Base-by-base conservation (phyloP, 1,140 invertebrate species). In the Aricia agestis region DNA sequence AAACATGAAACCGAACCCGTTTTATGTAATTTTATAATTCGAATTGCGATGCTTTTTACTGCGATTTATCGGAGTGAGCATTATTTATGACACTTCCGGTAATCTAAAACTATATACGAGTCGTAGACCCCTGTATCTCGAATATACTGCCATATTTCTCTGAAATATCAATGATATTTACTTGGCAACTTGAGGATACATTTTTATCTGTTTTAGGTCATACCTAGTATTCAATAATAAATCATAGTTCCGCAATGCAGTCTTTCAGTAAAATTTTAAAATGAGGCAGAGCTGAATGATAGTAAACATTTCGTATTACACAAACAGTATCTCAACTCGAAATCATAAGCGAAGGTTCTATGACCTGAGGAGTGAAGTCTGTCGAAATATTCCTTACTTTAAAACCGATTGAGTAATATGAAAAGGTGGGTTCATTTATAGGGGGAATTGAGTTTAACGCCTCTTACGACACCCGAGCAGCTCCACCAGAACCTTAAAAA, bases 1-100 rank as follows among this genome's bases (percentile, higher is more conserved):
- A 85, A 83, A 79, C 78, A 79, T 78, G 75, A 80, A 76, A 81
- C 75, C 72, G 73, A 76, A 76, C 74, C 73, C 72, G 74, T 76
- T 77, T 76, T 74, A 76, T 77, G 74, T 76, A 77, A 78, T 82
- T 79, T 81, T 77, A 78, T 81, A 79, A 78, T 79, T 76, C 77
- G 76, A 80, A 76, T 77, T 70, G 77, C 67, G 67, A 70, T 74
- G 70, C 74, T 70, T 80, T 74, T 75, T 71, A 66, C 66, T 63
- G 18, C 11, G 18, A 1, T 63, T 63, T 57, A 72, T 72, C 68
- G 52, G 41, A 63, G 59, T 74, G 68, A 66, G 67, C 69, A 69
- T 69, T 75, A 77, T 77, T 73, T 73, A 71, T 73, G 66, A 31
- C 41, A 71, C 72, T 74, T 73, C 73, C 68, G 73, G 76, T 69